These are phyloP conservation scores for Falco biarmicus DNA, from an alignment of 2,797 vertebrate species.

Conservation along the genomic window DNA sequence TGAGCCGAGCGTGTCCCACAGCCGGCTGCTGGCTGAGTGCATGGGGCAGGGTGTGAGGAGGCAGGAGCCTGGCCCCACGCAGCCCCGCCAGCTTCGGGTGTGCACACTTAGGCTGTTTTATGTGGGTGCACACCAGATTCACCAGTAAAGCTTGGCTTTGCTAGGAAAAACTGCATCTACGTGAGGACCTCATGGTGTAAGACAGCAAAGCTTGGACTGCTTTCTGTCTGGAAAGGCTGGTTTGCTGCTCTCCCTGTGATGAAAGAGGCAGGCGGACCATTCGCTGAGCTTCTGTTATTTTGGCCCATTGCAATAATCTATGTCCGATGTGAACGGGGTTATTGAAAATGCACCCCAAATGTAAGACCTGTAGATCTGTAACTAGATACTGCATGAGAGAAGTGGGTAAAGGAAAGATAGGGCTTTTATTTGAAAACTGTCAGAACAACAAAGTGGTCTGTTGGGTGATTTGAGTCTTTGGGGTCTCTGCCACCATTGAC, in stretches of 20 bases:
- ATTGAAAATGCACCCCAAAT: background rate
- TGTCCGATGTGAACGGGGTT: background rate
- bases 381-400: background rate
- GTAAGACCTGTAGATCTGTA: background rate
- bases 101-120: background rate
- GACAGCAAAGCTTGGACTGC: background rate
- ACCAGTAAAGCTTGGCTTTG: background rate
- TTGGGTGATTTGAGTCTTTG: background rate
- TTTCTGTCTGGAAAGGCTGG: background rate
- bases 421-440: background rate
- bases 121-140: background rate
- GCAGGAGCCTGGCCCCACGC: background rate
- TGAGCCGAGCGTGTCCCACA: background rate
- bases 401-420: background rate
- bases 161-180: background rate
- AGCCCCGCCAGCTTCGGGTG: background rate
- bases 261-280: background rate
- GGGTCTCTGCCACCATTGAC: background rate
- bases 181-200: background rate
- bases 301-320: background rate
- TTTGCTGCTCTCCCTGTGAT: background rate
- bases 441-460: background rate
- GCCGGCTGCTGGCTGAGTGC: background rate
- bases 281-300: background rate
- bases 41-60: background rate